These are phyloP conservation scores for Dunckerocampus dactyliophorus DNA, from an alignment of 2,113 vertebrate species.

Conservation along the genomic window DNA sequence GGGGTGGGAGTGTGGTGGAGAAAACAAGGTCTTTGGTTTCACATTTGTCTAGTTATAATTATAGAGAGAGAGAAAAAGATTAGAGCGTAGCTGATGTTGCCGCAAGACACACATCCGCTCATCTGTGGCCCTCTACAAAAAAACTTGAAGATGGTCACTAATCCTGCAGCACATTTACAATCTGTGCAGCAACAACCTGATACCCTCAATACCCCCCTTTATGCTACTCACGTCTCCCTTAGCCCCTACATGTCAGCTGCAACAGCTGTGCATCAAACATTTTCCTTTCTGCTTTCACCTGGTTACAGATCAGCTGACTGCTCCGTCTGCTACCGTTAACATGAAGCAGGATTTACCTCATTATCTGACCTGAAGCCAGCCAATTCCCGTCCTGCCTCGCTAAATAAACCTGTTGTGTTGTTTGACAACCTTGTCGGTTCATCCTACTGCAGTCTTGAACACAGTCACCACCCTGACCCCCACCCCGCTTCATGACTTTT, in stretches of 20 bases:
- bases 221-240: conserved; percentile 28
- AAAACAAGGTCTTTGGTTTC: conserved; percentile 56
- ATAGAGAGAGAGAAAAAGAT: conserved; percentile 39
- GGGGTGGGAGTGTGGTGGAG: not conserved
- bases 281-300: conserved; percentile 45
- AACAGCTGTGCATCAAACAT: conserved; percentile 39
- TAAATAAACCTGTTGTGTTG: not conserved
- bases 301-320: conserved; percentile 68
- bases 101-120: conserved; percentile 33
- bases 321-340: conserved; percentile 26
- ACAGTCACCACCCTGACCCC: conserved; percentile 15
- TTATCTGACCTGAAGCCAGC: conserved; percentile 20
- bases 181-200: conserved; percentile 54
- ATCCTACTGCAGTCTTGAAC: conserved; percentile 23
- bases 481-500: conserved; percentile 12
- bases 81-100: conserved; percentile 33
- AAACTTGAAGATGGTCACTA: conserved; percentile 45
- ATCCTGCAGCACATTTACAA: conserved; percentile 54
- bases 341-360: not conserved
- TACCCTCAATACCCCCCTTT: conserved; percentile 44
- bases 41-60: conserved; percentile 49
- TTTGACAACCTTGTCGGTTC: not conserved
- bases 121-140: conserved; percentile 32
- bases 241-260: conserved; percentile 7
- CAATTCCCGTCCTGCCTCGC: conserved; percentile 39